Evolutionary conservation across 2,113 vertebrate genomes (phyloP), one percentile per base, ranked within the genome.

Genomic region (Sorex fumeus): DNA sequence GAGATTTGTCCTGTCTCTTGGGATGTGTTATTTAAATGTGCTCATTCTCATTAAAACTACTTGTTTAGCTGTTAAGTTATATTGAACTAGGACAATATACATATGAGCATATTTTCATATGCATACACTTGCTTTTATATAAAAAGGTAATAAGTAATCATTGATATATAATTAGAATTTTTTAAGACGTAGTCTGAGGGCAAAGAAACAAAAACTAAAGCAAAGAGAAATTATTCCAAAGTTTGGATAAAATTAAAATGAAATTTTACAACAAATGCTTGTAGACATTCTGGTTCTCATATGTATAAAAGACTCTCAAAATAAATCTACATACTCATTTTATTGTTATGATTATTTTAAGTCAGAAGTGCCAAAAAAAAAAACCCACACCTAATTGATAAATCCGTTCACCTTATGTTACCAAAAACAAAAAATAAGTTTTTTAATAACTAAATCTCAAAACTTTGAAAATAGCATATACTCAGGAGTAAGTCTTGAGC

Each of bases 221-320:
- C 93, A 70, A 87, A 7, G 40, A 6, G 40, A 80, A 76, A 66
- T 47, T 45, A 88, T 3, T 4, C 43, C 34, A 67, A 69, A 71
- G 28, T 67, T 80, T 85, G 27, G 32, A 30, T n/a, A 90, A 70
- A 81, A 80, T 57, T 45, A 64, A 95, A 84, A 88, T 91, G 40
- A 66, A 88, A 87, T 45, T 27, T 30, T 90, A 78, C 27, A 66
- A 60, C 9, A 92, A 88, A 71, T 70, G 18, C 71, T 60, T 60
- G 8, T 60, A 60, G 57, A 60, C 18, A 60, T 60, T 60, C 57
- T 60, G 57, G 21, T 60, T 23, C 57, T 21, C 5, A 60, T 23
- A 60, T 60, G 18, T 60, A 60, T 2, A 60, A 1, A 50, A 50
- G 47, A 50, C 16, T 60, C 4, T 23, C 13, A 66, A 80, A 88